A percentile compares a stretch with the other conserved stretches of the same genome.
Conservation (phyloP, 1,140 invertebrate species). For the Anadara kagoshimensis region DNA sequence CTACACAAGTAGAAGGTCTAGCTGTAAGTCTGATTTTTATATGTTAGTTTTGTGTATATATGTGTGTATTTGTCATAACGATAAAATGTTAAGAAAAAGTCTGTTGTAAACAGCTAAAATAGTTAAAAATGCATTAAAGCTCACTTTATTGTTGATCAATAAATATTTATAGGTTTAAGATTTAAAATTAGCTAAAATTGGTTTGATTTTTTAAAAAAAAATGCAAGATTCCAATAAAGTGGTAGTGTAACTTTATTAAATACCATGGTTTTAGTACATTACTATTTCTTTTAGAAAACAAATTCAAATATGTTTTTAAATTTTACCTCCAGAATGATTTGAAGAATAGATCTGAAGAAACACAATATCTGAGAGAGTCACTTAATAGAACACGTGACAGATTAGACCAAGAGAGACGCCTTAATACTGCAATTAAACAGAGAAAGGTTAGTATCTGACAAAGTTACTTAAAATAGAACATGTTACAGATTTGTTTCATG, state of each 20-base stretch:
- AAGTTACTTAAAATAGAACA: not conserved
- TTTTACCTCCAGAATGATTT: conserved; percentile 65
- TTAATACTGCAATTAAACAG: conserved; percentile 73
- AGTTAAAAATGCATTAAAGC: no score
- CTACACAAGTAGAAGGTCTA: conserved; percentile 63
- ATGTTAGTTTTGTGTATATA: not conserved
- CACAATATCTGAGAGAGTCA: conserved; percentile 70
- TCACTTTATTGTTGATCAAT: no score
- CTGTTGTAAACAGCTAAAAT: no score
- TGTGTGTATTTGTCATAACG: not conserved
- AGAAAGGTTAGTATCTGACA: conserved; percentile 62
- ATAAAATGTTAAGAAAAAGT: no score
- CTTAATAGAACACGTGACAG: conserved; percentile 64
- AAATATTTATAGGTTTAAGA: no score
- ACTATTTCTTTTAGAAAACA: not conserved
- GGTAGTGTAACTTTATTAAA: no score
- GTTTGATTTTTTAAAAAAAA: no score
- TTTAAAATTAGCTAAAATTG: no score
- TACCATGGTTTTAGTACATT: no score
- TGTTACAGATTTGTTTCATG: no score
- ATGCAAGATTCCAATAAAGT: no score
- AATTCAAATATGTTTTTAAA: not conserved
- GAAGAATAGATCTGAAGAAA: conserved; percentile 66
- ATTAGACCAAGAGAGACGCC: conserved; percentile 71
- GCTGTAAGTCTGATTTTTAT: conserved; percentile 54